These are phyloP conservation scores for Plusia festucae DNA, from an alignment of 2,888 invertebrate genomes.

Conservation along the genomic window DNA sequence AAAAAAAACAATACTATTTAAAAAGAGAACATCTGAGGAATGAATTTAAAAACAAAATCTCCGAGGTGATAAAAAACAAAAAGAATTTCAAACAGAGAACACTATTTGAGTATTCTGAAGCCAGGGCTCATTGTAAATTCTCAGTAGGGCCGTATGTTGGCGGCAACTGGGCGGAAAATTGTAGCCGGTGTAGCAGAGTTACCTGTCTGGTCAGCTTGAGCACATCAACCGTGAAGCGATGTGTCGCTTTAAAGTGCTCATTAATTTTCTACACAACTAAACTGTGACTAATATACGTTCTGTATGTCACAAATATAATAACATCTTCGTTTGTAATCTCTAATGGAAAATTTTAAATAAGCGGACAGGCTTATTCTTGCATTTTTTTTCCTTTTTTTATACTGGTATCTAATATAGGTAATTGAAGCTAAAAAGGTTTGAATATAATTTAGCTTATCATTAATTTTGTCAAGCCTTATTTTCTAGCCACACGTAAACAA, in stretches of 20 bases:
- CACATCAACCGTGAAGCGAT: conserved; percentile 21
- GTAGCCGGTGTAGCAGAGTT: conserved; percentile 33
- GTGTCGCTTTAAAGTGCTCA: conserved; percentile 8
- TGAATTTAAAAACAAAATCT: too few relatives aligned
- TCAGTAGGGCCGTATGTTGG: conserved; percentile 14
- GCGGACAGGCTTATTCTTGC: too few relatives aligned
- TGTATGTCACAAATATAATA: neutral
- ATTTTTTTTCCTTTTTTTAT: too few relatives aligned
- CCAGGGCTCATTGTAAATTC: conserved; percentile 13
- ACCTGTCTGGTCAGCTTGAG: conserved; percentile 34
- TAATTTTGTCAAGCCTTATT: too few relatives aligned
- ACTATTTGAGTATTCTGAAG: conserved; percentile 5
- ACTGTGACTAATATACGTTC: neutral
- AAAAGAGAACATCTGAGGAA: too few relatives aligned
- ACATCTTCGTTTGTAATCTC: neutral
- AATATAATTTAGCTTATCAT: too few relatives aligned
- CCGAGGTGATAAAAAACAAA: neutral
- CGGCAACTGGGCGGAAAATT: conserved; percentile 40
- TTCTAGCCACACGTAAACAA: too few relatives aligned
- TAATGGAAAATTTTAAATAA: neutral
- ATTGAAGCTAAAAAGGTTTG: too few relatives aligned
- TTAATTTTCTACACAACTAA: conserved; percentile 3
- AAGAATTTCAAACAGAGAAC: neutral
- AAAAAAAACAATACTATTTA: too few relatives aligned
- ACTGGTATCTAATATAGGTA: too few relatives aligned